Base-by-base conservation (phyloP, 2,797 vertebrate species). In the Gymnopithys bicolor region DNA sequence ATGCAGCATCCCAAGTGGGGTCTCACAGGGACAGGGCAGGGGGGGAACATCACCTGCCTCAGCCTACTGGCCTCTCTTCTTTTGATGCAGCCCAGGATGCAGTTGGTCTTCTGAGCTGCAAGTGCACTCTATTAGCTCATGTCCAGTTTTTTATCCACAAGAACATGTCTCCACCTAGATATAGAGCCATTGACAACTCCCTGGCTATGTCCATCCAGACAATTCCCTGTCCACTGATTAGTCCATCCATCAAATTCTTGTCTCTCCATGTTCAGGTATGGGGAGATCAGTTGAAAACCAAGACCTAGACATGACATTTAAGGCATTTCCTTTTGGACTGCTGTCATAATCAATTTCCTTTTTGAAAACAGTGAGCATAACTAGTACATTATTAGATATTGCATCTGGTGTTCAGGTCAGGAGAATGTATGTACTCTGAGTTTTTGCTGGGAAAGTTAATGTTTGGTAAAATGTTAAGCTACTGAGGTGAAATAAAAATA, bases 91-190 rank as follows among this genome's bases (percentile, higher is more conserved):
- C 19, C 27, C 27, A 43, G 43, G 43, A 13, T 32, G 3, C 14
- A 32, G 25, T 2, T 56, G 25, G 23, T 8, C 35, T 43, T 43
- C 58, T 23, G 58, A 22, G 27, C 27, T 56, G 32, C 30, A 22
- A 56, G 13, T 0, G 0, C 30, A 15, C 43, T 16, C 12, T 32
- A 6, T 19, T n/a, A 18, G 12, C 15, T 51, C 51, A 19, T 16
- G 15, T 37, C 56, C 49, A 70, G 56, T 6, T 78, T 55, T 48
- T 55, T 6, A 3, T 48, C 74, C 49, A 25, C 25, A 41, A 19
- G 10, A 37, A 35, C 11, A 14, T 30, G 30, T 13, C 39, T 62
- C 5, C 43, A 63, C 9, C 11, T 16, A 43, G 14, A n/a, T 43
- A 17, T 2, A 35, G 27, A 49, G 25, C 15, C 58, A 64, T 6